phyloP scores from a whole-genome alignment of 2,113 vertebrate genomes.

The Mesitornis unicolor region DNA sequence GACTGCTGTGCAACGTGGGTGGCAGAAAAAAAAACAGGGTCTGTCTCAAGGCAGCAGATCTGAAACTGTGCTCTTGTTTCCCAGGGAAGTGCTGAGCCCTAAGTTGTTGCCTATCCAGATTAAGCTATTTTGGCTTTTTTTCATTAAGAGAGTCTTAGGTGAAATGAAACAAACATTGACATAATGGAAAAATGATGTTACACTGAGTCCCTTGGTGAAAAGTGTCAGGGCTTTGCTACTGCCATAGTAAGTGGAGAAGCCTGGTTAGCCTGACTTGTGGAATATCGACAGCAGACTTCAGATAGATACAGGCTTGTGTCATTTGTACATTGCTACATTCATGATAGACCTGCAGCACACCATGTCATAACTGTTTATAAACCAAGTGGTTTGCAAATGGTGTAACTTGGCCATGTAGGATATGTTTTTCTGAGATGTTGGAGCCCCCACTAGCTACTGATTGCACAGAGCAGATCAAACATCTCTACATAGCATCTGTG shows the following conservation, averaged over 20 bases:
- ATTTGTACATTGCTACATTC: background rate
- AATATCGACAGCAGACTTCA: background rate
- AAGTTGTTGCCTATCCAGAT: background rate
- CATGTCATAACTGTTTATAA: background rate
- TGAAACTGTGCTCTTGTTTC: background rate
- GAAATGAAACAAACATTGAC: background rate
- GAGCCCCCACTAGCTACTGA: background rate
- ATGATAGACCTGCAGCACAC: background rate
- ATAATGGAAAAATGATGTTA: background rate
- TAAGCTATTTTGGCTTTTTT: background rate
- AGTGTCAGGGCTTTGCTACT: background rate
- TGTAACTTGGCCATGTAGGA: background rate
- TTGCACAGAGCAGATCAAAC: background rate
- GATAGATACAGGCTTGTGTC: background rate
- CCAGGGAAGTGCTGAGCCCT: background rate
- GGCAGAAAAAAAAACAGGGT: background rate
- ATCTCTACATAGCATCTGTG: background rate
- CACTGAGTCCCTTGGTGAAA: background rate
- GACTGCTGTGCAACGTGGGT: background rate
- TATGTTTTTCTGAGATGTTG: background rate
- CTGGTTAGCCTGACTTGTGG: background rate
- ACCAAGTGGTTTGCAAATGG: background rate
- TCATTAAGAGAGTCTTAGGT: background rate
- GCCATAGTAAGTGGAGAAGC: background rate
- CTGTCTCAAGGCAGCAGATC: background rate